Evolutionary conservation across 2,797 vertebrate species (phyloP).

Genomic region (Centroberyx gerrardi): DNA sequence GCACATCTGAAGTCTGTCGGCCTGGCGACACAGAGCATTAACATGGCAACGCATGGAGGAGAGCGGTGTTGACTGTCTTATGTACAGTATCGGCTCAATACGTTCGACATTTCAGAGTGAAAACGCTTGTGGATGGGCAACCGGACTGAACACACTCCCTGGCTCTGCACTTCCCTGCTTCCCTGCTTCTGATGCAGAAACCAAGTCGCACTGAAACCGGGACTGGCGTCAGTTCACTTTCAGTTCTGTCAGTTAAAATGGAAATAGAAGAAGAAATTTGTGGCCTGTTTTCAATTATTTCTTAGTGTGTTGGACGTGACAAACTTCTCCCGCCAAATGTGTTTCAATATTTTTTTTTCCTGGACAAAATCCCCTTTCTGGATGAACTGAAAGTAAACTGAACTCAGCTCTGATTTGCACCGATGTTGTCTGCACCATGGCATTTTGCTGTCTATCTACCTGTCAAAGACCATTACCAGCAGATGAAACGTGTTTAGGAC

Average conservation of each 20-base stretch:
- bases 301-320: slow-evolving; percentile 8
- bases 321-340: neutral
- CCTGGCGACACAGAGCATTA: neutral
- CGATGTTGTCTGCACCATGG: neutral
- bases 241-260: slow-evolving; percentile 27
- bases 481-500: slow-evolving; percentile 40
- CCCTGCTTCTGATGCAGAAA: slow-evolving; percentile 15
- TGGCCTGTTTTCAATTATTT: slow-evolving; percentile 8
- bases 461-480: slow-evolving; percentile 53
- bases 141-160: slow-evolving; percentile 2
- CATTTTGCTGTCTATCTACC: slow-evolving; percentile 15
- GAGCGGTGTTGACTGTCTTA: neutral
- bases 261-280: slow-evolving; percentile 6
- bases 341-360: slow-evolving; percentile 19
- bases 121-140: neutral
- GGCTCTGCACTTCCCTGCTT: neutral
- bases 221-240: slow-evolving; percentile 16
- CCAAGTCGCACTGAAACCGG: neutral
- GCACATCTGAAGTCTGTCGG: slow-evolving; percentile 19
- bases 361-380: slow-evolving; percentile 20
- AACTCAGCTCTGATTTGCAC: slow-evolving; percentile 8
- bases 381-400: slow-evolving; percentile 17
- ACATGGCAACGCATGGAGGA: neutral
- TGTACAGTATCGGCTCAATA: slow-evolving; percentile 16
- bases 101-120: slow-evolving; percentile 27